Conservation (phyloP, 2,113 vertebrate genomes). For the Cranoglanis bouderius region DNA sequence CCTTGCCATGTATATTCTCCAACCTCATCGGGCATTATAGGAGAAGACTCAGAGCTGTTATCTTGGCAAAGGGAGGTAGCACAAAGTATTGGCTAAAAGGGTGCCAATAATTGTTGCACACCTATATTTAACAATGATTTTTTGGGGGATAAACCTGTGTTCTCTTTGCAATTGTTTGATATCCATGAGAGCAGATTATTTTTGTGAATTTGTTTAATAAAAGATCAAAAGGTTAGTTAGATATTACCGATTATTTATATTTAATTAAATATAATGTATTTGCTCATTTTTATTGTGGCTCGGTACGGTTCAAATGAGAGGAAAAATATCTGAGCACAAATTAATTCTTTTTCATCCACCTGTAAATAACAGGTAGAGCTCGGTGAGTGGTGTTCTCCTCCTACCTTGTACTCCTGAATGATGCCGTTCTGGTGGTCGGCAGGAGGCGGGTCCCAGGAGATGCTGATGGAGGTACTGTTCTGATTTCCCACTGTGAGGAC, state of each 20-base stretch:
- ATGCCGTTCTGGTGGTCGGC: constrained; percentile 96
- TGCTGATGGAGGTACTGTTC: constrained; percentile 97
- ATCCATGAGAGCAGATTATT: too few relatives aligned
- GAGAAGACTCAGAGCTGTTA: too few relatives aligned
- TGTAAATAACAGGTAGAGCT: background rate
- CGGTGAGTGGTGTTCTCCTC: background rate
- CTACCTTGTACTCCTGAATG: constrained; percentile 97
- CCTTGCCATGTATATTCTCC: too few relatives aligned
- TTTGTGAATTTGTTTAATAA: too few relatives aligned
- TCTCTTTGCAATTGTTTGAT: too few relatives aligned
- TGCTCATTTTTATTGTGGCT: background rate
- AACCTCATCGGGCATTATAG: too few relatives aligned
- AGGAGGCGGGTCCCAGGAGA: constrained; percentile 97
- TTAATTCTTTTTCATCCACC: background rate
- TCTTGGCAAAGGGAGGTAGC: too few relatives aligned
- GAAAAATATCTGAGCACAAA: background rate
- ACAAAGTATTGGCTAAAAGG: too few relatives aligned
- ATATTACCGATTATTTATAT: background rate
- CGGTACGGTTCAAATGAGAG: background rate
- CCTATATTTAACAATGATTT: too few relatives aligned
- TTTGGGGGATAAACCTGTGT: too few relatives aligned
- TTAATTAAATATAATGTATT: background rate
- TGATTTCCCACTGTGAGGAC: constrained; percentile 92
- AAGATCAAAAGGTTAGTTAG: too few relatives aligned
- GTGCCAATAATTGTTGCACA: too few relatives aligned